These are phyloP conservation scores for Oncorhynchus gorbuscha DNA, from an alignment of 2,113 vertebrate genomes.

Conservation along the genomic window DNA sequence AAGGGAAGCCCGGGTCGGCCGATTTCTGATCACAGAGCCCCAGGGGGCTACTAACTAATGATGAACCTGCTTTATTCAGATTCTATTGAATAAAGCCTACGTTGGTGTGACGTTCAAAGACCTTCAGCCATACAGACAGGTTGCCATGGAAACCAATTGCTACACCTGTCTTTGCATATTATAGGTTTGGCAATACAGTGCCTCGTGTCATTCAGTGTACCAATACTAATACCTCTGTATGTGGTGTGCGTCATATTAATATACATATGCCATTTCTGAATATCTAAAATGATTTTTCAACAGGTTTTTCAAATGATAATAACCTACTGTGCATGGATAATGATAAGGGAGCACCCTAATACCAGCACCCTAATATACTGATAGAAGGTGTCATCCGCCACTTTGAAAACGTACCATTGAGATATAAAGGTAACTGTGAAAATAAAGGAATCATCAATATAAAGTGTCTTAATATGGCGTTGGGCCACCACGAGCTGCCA, in stretches of 20 bases:
- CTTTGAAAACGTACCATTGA: conserved; percentile 46
- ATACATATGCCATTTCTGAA: neutral
- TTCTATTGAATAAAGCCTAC: conserved; percentile 30
- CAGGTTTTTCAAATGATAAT: too few species aligned
- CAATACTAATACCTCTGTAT: neutral
- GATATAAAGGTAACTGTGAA: conserved; percentile 10
- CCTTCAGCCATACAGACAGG: conserved; percentile 49
- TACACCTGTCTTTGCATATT: conserved; percentile 41
- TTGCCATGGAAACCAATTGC: conserved; percentile 59
- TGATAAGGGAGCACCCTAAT: conserved; percentile 16
- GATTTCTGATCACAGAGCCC: conserved; percentile 48
- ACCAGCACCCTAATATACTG: conserved; percentile 30
- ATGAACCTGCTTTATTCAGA: conserved; percentile 31
- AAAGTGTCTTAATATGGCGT: too few species aligned
- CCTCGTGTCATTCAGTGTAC: neutral
- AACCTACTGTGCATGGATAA: too few species aligned
- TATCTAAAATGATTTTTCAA: too few species aligned
- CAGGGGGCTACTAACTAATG: conserved; percentile 46
- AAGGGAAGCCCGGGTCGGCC: conserved; percentile 36
- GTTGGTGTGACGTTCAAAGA: conserved; percentile 12
- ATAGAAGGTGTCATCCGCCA: conserved; percentile 56
- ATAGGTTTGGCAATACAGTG: neutral
- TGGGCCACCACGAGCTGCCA: too few species aligned
- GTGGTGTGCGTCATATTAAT: neutral
- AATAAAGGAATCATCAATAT: too few species aligned